These are phyloP conservation scores for Zeugodacus cucurbitae DNA, from an alignment of 1,140 invertebrate species.

Conservation along the genomic window DNA sequence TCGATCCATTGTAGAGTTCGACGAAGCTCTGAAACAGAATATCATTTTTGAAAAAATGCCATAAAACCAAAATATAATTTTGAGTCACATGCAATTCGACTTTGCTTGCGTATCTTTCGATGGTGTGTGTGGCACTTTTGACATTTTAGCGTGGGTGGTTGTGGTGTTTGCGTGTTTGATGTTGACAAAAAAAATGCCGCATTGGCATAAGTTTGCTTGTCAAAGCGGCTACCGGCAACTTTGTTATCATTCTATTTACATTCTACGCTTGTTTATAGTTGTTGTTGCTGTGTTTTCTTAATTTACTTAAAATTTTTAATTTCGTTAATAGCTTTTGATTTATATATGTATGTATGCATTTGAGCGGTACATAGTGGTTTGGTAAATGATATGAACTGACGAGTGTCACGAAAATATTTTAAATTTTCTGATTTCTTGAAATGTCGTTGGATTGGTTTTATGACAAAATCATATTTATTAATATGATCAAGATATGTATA, in stretches of 20 bases:
- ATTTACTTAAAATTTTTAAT: neutral
- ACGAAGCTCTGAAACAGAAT: too few relatives aligned
- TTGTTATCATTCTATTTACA: neutral
- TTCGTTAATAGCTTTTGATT: conserved; percentile 4
- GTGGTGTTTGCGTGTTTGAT: neutral
- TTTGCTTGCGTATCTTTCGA: too few relatives aligned
- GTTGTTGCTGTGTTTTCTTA: neutral
- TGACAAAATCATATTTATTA: too few relatives aligned
- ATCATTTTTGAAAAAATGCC: too few relatives aligned
- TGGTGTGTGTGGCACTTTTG: neutral
- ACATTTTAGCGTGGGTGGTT: neutral
- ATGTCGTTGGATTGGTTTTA: too few relatives aligned
- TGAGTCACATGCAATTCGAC: too few relatives aligned
- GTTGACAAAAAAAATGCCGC: neutral
- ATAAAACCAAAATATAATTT: too few relatives aligned
- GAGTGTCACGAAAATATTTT: too few relatives aligned
- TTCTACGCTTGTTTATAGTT: neutral
- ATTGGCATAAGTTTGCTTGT: neutral
- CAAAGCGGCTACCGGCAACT: neutral
- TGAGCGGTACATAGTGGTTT: neutral
- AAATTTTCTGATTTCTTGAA: too few relatives aligned
- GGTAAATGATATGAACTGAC: neutral
- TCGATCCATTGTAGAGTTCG: too few relatives aligned
- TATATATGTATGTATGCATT: neutral
- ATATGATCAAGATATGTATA: too few relatives aligned